Evolutionary conservation across 2,113 vertebrate species (phyloP).

Genomic region (Polypterus bichir): DNA sequence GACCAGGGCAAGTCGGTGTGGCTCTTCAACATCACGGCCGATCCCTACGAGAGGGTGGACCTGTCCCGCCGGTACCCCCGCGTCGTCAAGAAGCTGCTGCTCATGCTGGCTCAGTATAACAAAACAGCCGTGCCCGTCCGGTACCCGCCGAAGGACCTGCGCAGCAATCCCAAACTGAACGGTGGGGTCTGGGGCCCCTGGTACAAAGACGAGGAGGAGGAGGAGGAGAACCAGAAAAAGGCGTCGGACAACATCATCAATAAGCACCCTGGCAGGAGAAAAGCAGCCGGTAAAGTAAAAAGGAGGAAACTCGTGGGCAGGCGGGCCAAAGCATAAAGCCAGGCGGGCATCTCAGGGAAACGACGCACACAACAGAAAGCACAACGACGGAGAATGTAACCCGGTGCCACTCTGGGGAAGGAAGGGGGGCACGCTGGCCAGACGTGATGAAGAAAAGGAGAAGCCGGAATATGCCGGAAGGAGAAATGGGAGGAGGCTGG

Average conservation of each 20-base stretch:
- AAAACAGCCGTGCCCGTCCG: slow-evolving; percentile 80
- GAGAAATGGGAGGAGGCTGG: no score
- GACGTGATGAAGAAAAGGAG: no score
- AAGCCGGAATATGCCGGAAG: no score
- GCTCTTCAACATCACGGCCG: slow-evolving; percentile 92
- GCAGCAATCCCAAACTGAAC: slow-evolving; percentile 85
- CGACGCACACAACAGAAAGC: no score
- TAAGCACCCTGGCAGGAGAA: slow-evolving; percentile 40
- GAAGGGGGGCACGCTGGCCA: no score
- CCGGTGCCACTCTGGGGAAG: no score
- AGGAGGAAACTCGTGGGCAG: slow-evolving; percentile 22
- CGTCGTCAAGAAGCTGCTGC: slow-evolving; percentile 74
- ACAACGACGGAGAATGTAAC: no score
- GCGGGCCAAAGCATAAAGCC: no score
- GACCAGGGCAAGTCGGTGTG: slow-evolving; percentile 80
- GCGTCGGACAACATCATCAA: slow-evolving; percentile 29
- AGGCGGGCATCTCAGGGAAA: no score
- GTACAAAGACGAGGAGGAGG: slow-evolving; percentile 69
- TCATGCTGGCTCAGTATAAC: slow-evolving; percentile 72
- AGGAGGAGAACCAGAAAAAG: slow-evolving; percentile 40
- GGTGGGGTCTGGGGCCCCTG: slow-evolving; percentile 94
- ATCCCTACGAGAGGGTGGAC: slow-evolving; percentile 86
- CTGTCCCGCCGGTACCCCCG: slow-evolving; percentile 68
- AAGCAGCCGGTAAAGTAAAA: slow-evolving; percentile 41
- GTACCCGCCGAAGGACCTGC: slow-evolving; percentile 81